Percentiles rank a stretch among this genome's conserved stretches.
Conservation (phyloP, 1,140 invertebrate genomes). For the Lethrus apterus region DNA sequence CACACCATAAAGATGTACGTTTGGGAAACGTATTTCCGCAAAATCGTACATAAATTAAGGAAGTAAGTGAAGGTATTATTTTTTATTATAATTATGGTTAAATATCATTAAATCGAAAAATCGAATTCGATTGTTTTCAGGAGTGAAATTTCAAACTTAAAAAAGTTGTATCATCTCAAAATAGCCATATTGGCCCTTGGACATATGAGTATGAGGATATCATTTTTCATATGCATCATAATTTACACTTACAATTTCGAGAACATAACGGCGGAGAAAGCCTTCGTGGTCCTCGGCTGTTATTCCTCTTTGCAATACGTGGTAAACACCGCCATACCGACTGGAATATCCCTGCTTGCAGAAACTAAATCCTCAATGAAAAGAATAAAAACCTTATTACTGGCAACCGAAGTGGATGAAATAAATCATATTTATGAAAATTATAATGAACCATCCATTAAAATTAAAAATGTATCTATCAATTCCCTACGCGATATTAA, state of each 20-base stretch:
- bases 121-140: conserved; percentile 2
- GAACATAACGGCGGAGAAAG: conserved; percentile 64
- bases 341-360: conserved; percentile 52
- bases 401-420: conserved; percentile 51
- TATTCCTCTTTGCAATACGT: conserved; percentile 64
- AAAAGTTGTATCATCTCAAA: conserved; percentile 13
- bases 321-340: conserved; percentile 64
- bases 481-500: no score
- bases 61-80: no score
- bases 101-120: not conserved
- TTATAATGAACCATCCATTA: conserved; percentile 14
- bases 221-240: conserved; percentile 48
- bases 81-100: no score
- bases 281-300: conserved; percentile 66
- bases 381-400: conserved; percentile 57
- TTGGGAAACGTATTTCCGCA: conserved; percentile 14
- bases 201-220: conserved; percentile 27
- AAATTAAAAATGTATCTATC: conserved; percentile 41
- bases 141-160: conserved; percentile 11
- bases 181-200: not conserved
- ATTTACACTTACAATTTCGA: conserved; percentile 59
- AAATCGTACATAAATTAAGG: conserved; percentile 5
- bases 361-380: conserved; percentile 49
- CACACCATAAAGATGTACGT: conserved; percentile 18
- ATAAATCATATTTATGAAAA: conserved; percentile 17